These are phyloP conservation scores for Fopius arisanus DNA, from an alignment of 1,140 invertebrate species.

Conservation along the genomic window DNA sequence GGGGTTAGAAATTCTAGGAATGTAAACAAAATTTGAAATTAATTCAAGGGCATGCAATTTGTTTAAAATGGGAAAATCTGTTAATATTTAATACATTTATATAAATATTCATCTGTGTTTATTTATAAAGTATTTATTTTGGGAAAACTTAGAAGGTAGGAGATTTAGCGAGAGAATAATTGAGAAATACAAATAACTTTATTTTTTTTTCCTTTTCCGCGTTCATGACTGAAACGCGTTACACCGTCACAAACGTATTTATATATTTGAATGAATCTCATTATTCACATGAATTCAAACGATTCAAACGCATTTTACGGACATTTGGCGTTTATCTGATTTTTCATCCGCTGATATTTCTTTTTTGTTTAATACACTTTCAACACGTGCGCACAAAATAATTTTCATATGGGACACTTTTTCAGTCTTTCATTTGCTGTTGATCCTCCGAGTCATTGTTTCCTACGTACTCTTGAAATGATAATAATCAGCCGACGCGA, in stretches of 20 bases:
- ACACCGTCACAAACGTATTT: constrained; percentile 5
- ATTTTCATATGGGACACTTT: constrained; percentile 11
- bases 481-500: neutral
- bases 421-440: constrained; percentile 14
- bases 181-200: constrained; percentile 12
- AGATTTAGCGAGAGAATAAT: neutral
- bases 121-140: too few species aligned
- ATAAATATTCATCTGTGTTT: too few species aligned
- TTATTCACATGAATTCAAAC: neutral
- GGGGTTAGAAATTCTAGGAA: too few species aligned
- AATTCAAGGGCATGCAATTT: too few species aligned
- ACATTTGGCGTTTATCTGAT: constrained; percentile 8
- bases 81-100: too few species aligned
- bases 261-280: neutral
- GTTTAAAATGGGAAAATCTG: too few species aligned
- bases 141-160: too few species aligned
- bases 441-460: constrained; percentile 11
- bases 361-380: neutral
- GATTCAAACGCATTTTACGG: neutral
- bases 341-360: neutral
- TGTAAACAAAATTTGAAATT: too few species aligned
- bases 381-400: constrained; percentile 3
- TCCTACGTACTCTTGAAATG: neutral
- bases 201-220: neutral
- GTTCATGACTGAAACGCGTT: neutral